These are phyloP conservation scores for Aldabrachelys gigantea DNA, from an alignment of 2,113 vertebrate species.

Conservation along the genomic window DNA sequence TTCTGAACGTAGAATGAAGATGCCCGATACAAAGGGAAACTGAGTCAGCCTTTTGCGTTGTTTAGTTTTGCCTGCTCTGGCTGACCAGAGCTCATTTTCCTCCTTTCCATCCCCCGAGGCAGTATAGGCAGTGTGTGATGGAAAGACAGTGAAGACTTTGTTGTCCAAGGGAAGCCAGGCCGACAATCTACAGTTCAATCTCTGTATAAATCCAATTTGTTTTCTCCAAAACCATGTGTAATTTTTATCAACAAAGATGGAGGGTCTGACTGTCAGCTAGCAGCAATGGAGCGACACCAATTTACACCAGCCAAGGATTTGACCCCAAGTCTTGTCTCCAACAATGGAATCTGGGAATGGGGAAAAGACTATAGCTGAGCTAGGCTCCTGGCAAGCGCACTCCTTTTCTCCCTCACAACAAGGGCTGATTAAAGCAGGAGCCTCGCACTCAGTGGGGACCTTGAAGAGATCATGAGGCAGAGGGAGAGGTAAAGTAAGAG, in stretches of 20 bases:
- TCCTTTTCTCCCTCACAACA: neutral
- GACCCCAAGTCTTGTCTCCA: neutral
- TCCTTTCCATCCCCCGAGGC: neutral
- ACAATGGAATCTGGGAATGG: neutral
- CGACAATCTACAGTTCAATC: neutral
- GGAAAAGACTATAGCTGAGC: neutral
- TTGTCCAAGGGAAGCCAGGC: neutral
- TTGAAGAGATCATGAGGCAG: neutral
- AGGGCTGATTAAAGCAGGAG: neutral
- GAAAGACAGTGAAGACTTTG: neutral
- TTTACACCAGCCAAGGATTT: neutral
- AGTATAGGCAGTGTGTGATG: neutral
- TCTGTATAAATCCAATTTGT: neutral
- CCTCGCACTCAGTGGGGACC: neutral
- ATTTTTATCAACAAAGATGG: neutral
- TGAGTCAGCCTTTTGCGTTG: neutral
- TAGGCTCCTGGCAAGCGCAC: neutral
- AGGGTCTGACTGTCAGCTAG: neutral
- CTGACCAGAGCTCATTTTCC: neutral
- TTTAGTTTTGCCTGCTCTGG: neutral
- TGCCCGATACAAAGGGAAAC: rapidly evolving
- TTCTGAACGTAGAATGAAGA: neutral
- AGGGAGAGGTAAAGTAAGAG: neutral
- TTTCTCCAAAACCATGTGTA: neutral
- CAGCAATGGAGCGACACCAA: neutral